Evolutionary conservation across 2,888 invertebrate species (phyloP), one percentile per base, ranked within the genome.

Genomic region (Biston stratarius): DNA sequence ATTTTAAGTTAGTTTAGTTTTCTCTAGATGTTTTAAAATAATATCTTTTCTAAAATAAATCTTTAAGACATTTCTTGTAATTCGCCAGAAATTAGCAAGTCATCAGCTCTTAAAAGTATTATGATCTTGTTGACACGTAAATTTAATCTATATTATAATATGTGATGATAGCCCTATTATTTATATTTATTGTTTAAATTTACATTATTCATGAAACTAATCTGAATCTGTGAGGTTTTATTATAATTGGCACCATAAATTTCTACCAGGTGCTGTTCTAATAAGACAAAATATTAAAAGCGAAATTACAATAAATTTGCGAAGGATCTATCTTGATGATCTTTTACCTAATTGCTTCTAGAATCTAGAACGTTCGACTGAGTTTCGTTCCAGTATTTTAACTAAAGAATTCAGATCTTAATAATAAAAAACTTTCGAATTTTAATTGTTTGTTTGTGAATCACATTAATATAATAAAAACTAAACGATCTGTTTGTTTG

Each of bases 51-150:
- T 33, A 0, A 8, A 53, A 51, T 51, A 51, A 57, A 61, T 12
- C 45, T 47, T 51, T 14, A 10, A 34, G 33, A 12, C 0, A 62
- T 59, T 60, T 61, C 44, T n/a, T 42, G n/a, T 38, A 40, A 47
- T 61, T 66, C 57, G 61, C 45, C 47, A 58, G 12, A 47, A 15
- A 67, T 67, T 67, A 59, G 59, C 67, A 60, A 59, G 9, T 47
- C 33, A 36, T 24, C 57, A 45, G 8, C 14, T 15, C 33, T 47
- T 40, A 40, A 33, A 65, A 42, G 48, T 40, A 57, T 52, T 40
- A 47, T 44, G 24, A 38, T 40, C 61, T 60, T 15, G 63, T 36
- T 61, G 66, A 53, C 57, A 58, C 12, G 15, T 6, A 12, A 24
- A 33, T 42, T 61, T 34, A 51, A 59, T 60, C 45, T 45, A 58